phyloP scores from a whole-genome alignment of 2,888 invertebrate genomes.

The Lottia gigantea region DNA sequence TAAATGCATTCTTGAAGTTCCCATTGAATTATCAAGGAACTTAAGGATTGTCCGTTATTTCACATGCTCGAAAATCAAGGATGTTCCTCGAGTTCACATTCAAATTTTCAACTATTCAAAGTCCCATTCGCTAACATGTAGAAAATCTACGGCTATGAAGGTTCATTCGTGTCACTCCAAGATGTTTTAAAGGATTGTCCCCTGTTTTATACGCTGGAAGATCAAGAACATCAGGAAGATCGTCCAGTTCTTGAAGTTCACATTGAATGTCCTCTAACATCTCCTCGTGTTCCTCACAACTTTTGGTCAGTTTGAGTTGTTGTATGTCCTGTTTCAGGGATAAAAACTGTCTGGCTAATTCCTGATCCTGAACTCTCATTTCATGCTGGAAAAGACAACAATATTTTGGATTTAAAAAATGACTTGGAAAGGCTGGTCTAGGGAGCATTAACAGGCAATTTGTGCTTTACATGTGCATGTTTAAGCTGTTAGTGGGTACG shows the following conservation, averaged over 20 bases:
- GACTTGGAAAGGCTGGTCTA: too few species aligned
- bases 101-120: neutral
- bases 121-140: neutral
- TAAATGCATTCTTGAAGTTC: too few species aligned
- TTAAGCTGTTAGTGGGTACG: too few species aligned
- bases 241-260: slow-evolving; percentile 55
- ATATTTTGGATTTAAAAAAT: too few species aligned
- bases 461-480: too few species aligned
- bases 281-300: slow-evolving; percentile 57
- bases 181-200: slow-evolving; percentile 52
- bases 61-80: slow-evolving; percentile 49
- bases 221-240: slow-evolving; percentile 54
- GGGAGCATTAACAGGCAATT: too few species aligned
- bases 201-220: slow-evolving; percentile 37
- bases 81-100: slow-evolving; percentile 20
- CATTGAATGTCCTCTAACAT: slow-evolving; percentile 60
- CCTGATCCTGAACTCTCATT: slow-evolving; percentile 59
- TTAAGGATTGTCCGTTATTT: slow-evolving; percentile 39
- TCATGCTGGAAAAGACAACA: slow-evolving; percentile 45
- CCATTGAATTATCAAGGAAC: too few species aligned
- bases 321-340: slow-evolving; percentile 59
- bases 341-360: slow-evolving; percentile 55
- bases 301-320: slow-evolving; percentile 57
- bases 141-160: neutral
- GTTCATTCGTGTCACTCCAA: slow-evolving; percentile 52